Base-by-base conservation (phyloP, 1,140 invertebrate species). In the Doryteuthis pealeii region DNA sequence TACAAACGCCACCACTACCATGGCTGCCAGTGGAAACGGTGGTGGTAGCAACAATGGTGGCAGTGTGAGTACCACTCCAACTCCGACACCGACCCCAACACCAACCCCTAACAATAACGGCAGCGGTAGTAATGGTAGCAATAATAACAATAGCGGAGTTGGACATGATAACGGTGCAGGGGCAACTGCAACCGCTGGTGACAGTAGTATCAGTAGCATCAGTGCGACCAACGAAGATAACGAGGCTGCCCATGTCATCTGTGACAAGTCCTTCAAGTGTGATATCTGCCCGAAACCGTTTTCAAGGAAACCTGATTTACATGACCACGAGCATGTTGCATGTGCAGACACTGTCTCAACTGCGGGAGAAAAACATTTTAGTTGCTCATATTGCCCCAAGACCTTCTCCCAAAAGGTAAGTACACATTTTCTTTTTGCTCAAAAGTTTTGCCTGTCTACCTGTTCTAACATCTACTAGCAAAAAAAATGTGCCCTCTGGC, bases 261-360 rank as follows among this genome's bases (percentile, higher is more conserved):
- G 54, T 6, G 54, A 76, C 2, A 77, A 73, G 45, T 65, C 69
- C 40, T 74, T 69, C 69, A 71, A 72, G 32, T 79, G 78, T 73
- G 58, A 75, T 43, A 86, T 93, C 58, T 94, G 93, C 18, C 18
- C 22, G 54, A 12, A 12, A 62, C 26, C 54, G 10, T 62, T 62
- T 18, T 22, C 54, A 6, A 22, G 54, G 6, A 62, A 62, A 62
- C 10, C 10, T 15, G 26, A 62, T 5, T 6, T 62, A 5, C 5
- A 62, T 6, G 26, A 62, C 18, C 54, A 62, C 6, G 54, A 62
- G 54, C 18, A 15, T 62, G 10, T 18, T 22, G 54, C 12, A 22
- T n/a, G 26, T 62, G 6, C 18, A 22, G 26, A 28, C 54, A 62
- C 22, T 6, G 18, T 12, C 22, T 62, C 54, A n/a, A 28, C 18